Base-by-base conservation (phyloP, 2,888 invertebrate species). In the Parelbella ahira region DNA sequence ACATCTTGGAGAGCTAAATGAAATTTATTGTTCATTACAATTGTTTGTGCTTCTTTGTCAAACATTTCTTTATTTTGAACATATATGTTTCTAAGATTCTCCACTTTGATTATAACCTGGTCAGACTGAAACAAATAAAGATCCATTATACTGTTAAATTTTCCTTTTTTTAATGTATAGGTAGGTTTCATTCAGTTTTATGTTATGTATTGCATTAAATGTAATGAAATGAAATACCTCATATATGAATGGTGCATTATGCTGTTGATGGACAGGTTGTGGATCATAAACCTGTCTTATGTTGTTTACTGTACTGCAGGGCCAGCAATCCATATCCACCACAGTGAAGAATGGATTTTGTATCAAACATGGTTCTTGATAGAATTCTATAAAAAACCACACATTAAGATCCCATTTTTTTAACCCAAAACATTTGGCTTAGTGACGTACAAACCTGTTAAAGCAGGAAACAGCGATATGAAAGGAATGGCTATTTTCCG, bases 291-390 rank as follows among this genome's bases (percentile, higher is more conserved):
- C 75, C 69, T 94, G 91, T 39, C 92, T 81, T 21, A 96, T 88
- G 58, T 91, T 91, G 51, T 89, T 89, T 0, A 94, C 90, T 56
- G 89, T 82, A 60, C 92, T 92, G 60, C 96, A 96, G 0, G 95
- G 94, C 90, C 93, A 93, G 65, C 96, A 96, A 64, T 94, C 94
- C 88, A 95, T 92, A 59, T 94, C 93, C n/a, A 90, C 88, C 4
- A 95, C 91, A 65, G 91, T 90, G 68, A 94, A 96, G 66, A 92
- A 94, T 6, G 96, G 96, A 79, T 96, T 96, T 65, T 93, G 91
- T 54, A 96, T 77, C 20, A 96, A 80, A 68, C 96, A 96, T 60
- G 93, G 92, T 75, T 96, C 95, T 82, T 96, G 95, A 60, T 96
- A 95, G 25, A 92, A 89, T 68, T 92, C 95, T 91, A 80, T 55